These are phyloP conservation scores for Drosophila recens DNA, from an alignment of 2,888 invertebrate genomes.

Conservation along the genomic window DNA sequence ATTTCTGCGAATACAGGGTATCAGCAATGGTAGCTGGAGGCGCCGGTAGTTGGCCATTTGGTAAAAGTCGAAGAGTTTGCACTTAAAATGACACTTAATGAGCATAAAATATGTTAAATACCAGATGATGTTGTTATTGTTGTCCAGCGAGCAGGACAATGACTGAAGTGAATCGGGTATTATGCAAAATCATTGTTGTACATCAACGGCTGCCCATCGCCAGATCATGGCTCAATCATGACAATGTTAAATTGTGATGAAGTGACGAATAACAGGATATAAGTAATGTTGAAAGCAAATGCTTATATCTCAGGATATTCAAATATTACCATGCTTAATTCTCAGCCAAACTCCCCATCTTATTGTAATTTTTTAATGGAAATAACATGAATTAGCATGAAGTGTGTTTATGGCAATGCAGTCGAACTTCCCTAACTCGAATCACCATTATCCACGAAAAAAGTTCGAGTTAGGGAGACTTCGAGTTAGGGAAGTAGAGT, in stretches of 20 bases:
- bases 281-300: neutral
- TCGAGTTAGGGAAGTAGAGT: too few species aligned
- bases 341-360: too few species aligned
- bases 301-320: neutral
- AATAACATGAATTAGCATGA: too few species aligned
- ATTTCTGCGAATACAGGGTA: conserved; percentile 17
- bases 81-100: conserved; percentile 69
- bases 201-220: conserved; percentile 25
- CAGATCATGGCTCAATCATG: conserved; percentile 45
- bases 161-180: conserved; percentile 16
- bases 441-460: too few species aligned
- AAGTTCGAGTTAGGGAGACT: too few species aligned
- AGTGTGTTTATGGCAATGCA: too few species aligned
- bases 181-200: conserved; percentile 50
- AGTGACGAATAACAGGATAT: neutral
- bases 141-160: conserved; percentile 19
- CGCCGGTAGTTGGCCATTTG: conserved; percentile 53
- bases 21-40: conserved; percentile 4
- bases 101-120: conserved; percentile 73
- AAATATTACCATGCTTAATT: neutral
- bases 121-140: conserved; percentile 43
- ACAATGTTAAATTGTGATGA: conserved; percentile 14
- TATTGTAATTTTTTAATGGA: too few species aligned
- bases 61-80: conserved; percentile 51
- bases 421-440: too few species aligned